Conservation (phyloP, 1,140 invertebrate genomes). For the Sinonovacula constricta region DNA sequence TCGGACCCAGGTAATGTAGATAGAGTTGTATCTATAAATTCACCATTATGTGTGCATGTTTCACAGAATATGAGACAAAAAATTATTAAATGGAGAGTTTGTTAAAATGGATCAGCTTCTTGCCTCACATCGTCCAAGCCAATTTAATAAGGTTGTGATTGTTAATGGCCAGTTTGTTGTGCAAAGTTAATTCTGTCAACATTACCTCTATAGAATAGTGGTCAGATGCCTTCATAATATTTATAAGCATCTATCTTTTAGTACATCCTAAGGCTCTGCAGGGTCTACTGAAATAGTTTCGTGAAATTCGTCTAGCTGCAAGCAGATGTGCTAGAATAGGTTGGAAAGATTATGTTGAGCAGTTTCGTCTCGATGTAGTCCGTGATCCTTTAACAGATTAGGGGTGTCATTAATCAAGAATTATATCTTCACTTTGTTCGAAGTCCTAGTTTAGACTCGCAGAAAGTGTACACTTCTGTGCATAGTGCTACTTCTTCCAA, state of each 20-base stretch:
- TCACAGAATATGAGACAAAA: neutral
- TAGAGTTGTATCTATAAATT: neutral
- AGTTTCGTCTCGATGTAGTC: neutral
- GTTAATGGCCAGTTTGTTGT: neutral
- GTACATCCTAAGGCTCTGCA: neutral
- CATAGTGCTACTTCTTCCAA: neutral
- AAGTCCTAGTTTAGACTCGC: neutral
- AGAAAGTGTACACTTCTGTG: no score
- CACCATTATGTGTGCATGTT: neutral
- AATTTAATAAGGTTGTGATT: neutral
- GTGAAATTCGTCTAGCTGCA: neutral
- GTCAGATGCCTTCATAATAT: slow-evolving; percentile 11
- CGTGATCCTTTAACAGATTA: neutral
- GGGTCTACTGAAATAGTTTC: neutral
- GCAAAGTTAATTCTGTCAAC: neutral
- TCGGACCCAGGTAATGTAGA: neutral
- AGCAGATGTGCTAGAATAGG: neutral
- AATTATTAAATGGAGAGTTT: neutral
- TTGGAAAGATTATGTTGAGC: neutral
- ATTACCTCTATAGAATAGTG: neutral
- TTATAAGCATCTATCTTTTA: neutral
- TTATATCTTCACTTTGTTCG: neutral
- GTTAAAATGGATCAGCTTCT: neutral
- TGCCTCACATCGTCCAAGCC: neutral
- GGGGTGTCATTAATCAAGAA: neutral